Evolutionary conservation across 2,113 vertebrate species (phyloP).

Genomic region (pig (Sus scrofa)): T2T-Sscrofa CM000824.6:167753001-167753500

Average conservation of each 20-base stretch:
- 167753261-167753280: conserved; percentile 4
- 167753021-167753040: neutral
- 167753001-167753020: neutral
- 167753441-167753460: neutral
- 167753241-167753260: neutral
- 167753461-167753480: neutral
- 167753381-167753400: neutral
- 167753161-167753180: neutral
- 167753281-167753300: neutral
- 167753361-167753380: neutral
- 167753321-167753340: neutral
- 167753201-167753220: neutral
- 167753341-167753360: neutral
- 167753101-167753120: neutral
- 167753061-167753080: neutral
- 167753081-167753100: neutral
- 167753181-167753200: neutral
- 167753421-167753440: neutral
- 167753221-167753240: neutral
- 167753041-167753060: neutral
- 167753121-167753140: neutral
- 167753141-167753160: conserved; percentile 17
- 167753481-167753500: neutral
- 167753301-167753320: neutral
- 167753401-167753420: neutral